A percentile compares a stretch with the other conserved stretches of the same genome.
Evolutionary conservation across 2,888 invertebrate species (phyloP).

Genomic region (Glomeris marginata): DNA sequence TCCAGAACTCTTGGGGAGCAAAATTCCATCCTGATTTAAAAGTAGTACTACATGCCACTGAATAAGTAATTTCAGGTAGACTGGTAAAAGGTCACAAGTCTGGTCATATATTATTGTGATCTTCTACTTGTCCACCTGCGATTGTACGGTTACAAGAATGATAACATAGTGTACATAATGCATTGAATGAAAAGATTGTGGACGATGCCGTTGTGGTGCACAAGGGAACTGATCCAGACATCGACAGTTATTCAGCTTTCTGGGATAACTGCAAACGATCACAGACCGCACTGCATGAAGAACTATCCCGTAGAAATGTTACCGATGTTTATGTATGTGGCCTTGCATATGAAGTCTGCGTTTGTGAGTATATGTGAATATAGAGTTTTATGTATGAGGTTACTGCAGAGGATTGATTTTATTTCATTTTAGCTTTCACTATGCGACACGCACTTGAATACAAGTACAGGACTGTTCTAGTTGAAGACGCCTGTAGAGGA

Average conservation of each 20-base stretch:
- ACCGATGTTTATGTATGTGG: constrained; percentile 92
- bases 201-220: constrained; percentile 65
- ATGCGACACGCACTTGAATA: constrained; percentile 76
- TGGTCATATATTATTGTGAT: not conserved
- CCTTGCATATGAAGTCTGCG: constrained; percentile 88
- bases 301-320: constrained; percentile 60
- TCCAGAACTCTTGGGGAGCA: constrained; percentile 89
- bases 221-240: constrained; percentile 84
- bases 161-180: not conserved
- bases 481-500: constrained; percentile 83
- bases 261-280: constrained; percentile 92
- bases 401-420: too few relatives aligned
- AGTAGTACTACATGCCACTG: too few relatives aligned
- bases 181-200: constrained; percentile 39
- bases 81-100: not conserved
- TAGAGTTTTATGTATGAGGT: too few relatives aligned
- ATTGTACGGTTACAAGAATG: not conserved
- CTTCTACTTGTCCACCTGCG: not conserved
- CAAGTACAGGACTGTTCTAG: constrained; percentile 72
- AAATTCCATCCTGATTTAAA: constrained; percentile 80
- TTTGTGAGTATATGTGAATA: constrained; percentile 56
- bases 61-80: not conserved
- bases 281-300: constrained; percentile 66
- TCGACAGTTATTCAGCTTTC: constrained; percentile 96
- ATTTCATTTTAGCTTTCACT: constrained; percentile 50